A percentile compares a stretch with the other conserved stretches of the same genome.
These are phyloP conservation scores for Chamaea fasciata DNA, from an alignment of 2,113 vertebrate genomes.

Conservation along the genomic window DNA sequence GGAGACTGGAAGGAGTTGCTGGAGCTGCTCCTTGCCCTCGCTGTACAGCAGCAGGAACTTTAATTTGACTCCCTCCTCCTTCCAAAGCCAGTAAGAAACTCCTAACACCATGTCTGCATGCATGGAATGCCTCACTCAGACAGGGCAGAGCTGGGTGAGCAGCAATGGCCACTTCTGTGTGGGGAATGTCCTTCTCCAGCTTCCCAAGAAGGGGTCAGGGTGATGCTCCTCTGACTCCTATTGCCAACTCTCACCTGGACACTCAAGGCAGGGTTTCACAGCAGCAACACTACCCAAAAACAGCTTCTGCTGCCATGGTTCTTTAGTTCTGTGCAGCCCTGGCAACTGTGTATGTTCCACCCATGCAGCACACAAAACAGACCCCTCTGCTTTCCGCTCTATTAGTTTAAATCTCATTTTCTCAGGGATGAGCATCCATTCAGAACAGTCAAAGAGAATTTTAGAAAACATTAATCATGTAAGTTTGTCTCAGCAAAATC, in stretches of 20 bases:
- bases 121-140: neutral
- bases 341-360: neutral
- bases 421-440: neutral
- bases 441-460: neutral
- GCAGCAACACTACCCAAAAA: neutral
- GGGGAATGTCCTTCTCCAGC: neutral
- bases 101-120: accelerated
- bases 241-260: neutral
- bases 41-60: neutral
- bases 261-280: neutral
- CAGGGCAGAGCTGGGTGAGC: neutral
- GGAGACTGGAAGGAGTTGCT: neutral
- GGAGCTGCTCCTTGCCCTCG: neutral
- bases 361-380: neutral
- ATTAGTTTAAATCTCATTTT: neutral
- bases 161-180: accelerated
- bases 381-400: neutral
- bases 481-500: neutral
- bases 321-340: neutral
- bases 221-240: neutral
- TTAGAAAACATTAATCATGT: neutral
- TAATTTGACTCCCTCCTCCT: neutral
- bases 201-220: neutral
- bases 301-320: neutral
- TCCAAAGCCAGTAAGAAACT: neutral